Conservation (phyloP, 1,140 invertebrate species). For the Hyphantria cunea region DNA sequence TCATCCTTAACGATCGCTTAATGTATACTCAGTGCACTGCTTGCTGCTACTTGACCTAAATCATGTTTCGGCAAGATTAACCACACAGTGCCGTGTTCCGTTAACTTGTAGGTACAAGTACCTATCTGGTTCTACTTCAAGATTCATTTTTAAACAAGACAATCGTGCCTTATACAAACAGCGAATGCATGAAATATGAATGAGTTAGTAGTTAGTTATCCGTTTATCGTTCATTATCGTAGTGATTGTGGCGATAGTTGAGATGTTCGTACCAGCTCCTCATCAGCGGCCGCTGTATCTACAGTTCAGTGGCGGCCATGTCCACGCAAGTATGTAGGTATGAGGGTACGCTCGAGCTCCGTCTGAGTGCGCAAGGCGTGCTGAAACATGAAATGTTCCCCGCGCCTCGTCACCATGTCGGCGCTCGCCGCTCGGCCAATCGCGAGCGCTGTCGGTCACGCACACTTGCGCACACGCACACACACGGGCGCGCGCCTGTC, state of each 20-base stretch:
- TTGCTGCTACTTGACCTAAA: no score
- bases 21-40: no score
- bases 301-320: neutral
- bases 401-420: slow-evolving; percentile 10
- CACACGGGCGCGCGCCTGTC: slow-evolving; percentile 20
- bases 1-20: no score
- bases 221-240: slow-evolving; percentile 24
- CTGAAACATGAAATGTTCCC: slow-evolving; percentile 32
- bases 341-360: neutral
- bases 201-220: slow-evolving; percentile 8
- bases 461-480: slow-evolving; percentile 27
- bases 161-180: no score
- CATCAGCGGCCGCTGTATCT: slow-evolving; percentile 1
- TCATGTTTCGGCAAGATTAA: no score
- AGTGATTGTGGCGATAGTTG: slow-evolving; percentile 14
- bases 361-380: slow-evolving; percentile 8
- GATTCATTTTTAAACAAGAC: no score
- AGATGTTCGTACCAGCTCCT: slow-evolving; percentile 19
- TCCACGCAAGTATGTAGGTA: no score
- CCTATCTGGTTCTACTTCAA: no score
- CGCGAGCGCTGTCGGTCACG: slow-evolving; percentile 6
- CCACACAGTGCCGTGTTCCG: no score
- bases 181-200: no score
- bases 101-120: no score
- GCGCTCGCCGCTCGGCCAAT: slow-evolving; percentile 30